Evolutionary conservation across 2,797 vertebrate species (phyloP), one percentile per base, ranked within the genome.

Genomic region (Oreochromis mossambicus): DNA sequence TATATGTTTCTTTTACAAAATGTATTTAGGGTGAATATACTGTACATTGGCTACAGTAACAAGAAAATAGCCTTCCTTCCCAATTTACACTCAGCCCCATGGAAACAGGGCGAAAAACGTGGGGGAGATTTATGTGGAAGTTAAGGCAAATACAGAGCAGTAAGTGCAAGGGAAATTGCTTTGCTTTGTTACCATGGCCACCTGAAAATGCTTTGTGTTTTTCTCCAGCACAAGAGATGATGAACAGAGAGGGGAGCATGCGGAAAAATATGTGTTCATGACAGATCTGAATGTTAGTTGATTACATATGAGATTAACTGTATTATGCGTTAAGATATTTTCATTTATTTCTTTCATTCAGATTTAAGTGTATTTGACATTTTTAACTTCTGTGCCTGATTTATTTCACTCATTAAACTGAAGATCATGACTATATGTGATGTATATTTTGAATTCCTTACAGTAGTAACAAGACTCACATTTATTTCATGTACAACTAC

Each of bases 161-260:
- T 94, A 93, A 96, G 96, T 95, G 93, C 95, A 93, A 95, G 92
- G 96, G 92, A 88, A 96, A 95, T 96, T 96, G 96, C 95, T 97
- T 97, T 68, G 95, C 95, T 95, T 95, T 73, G 97, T 98, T 98
- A 96, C 98, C 97, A 97, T 98, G 97, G 97, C 95, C 97, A 98
- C 97, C 92, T 94, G 95, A 95, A 95, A 97, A 97, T 95, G 95
- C 96, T 82, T 91, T 79, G 70, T 91, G 86, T 86, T 89, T 78
- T 94, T 95, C 93, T 73, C 58, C 63, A 51, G 73, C 80, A 73
- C 41, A 26, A 78, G 93, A 96, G 95, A 85, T 66, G 29, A 85
- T 61, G 66, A 76, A 95, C 95, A 95, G 95, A 95, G 92, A 96
- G 88, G 94, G 94, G 96, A 58, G 17, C 24, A 63, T 32, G 73